These are phyloP conservation scores for Castor canadensis DNA, from an alignment of 2,113 vertebrate species.

Conservation along the genomic window DNA sequence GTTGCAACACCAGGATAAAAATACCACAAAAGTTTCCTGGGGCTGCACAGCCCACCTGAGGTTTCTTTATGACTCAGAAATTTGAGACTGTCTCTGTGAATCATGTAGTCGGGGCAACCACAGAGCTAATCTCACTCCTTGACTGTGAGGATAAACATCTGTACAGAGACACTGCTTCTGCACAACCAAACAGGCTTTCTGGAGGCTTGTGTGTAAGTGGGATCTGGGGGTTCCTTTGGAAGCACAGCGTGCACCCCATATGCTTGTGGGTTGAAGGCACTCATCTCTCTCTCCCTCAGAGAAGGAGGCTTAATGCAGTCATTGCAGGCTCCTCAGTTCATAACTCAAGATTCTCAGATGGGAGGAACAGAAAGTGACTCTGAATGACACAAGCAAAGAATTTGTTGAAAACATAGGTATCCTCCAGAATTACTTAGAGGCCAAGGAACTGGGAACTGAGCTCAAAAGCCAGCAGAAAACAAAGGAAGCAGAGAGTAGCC, in stretches of 20 bases:
- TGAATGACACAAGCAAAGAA: neutral
- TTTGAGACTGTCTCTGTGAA: conserved; percentile 52
- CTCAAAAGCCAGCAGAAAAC: neutral
- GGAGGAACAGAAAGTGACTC: conserved; percentile 10
- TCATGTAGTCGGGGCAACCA: neutral
- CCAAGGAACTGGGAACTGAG: neutral
- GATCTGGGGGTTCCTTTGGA: neutral
- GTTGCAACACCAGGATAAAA: conserved; percentile 49
- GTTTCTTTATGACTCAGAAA: conserved; percentile 65
- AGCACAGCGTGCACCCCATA: neutral
- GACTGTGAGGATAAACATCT: conserved; percentile 13
- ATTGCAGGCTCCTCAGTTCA: neutral
- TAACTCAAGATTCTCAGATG: neutral
- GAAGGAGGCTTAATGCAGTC: neutral
- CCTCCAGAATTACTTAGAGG: neutral
- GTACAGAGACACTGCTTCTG: neutral
- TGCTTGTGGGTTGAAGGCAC: neutral
- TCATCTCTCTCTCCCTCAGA: neutral
- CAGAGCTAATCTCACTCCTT: conserved; percentile 11
- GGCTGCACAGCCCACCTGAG: conserved; percentile 62
- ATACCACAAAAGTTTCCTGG: conserved; percentile 59
- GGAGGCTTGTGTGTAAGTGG: neutral
- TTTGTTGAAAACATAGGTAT: neutral
- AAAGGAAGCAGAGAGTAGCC: no score
- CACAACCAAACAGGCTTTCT: neutral